Evolutionary conservation across 2,113 vertebrate genomes (phyloP).

Genomic region (Symphodus melops): DNA sequence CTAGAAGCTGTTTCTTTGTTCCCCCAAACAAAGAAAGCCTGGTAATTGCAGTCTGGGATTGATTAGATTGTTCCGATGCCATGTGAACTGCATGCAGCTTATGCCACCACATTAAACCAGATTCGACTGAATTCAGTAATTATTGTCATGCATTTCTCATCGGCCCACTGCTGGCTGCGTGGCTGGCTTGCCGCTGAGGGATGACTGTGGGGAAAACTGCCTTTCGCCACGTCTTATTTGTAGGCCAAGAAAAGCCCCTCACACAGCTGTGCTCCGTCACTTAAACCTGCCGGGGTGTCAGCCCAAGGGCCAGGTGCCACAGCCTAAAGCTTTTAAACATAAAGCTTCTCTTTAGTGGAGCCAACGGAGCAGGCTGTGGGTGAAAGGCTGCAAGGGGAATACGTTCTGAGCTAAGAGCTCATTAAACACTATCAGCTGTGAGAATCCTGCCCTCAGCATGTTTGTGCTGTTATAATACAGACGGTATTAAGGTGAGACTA

Average conservation of each 20-base stretch:
- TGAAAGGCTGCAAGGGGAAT: conserved; percentile 38
- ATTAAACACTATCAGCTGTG: conserved; percentile 56
- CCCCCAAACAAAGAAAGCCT: conserved; percentile 12
- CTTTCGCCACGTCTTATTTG: conserved; percentile 34
- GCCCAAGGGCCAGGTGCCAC: conserved; percentile 55
- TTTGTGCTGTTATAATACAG: conserved; percentile 1
- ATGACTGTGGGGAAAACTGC: conserved; percentile 36
- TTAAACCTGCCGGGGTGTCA: conserved; percentile 58
- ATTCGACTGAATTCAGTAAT: conserved; percentile 34
- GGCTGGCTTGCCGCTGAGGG: conserved; percentile 13
- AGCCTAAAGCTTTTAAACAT: conserved; percentile 58
- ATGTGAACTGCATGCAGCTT: conserved; percentile 16
- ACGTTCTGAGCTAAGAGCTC: conserved; percentile 46
- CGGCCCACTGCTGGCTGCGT: conserved; percentile 15
- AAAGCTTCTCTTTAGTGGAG: conserved; percentile 49
- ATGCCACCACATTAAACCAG: background rate
- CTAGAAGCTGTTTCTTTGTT: conserved; percentile 41
- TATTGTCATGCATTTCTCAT: conserved; percentile 45
- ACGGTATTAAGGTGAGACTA: conserved; percentile 26
- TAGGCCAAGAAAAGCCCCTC: conserved; percentile 63
- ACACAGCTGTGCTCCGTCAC: conserved; percentile 56
- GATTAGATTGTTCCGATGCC: conserved; percentile 41
- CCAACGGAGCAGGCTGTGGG: conserved; percentile 48
- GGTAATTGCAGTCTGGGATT: conserved; percentile 41
- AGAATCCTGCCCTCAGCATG: conserved; percentile 31